Evolutionary conservation across 2,888 invertebrate species (phyloP).

Genomic region (Synergus itoensis): DNA sequence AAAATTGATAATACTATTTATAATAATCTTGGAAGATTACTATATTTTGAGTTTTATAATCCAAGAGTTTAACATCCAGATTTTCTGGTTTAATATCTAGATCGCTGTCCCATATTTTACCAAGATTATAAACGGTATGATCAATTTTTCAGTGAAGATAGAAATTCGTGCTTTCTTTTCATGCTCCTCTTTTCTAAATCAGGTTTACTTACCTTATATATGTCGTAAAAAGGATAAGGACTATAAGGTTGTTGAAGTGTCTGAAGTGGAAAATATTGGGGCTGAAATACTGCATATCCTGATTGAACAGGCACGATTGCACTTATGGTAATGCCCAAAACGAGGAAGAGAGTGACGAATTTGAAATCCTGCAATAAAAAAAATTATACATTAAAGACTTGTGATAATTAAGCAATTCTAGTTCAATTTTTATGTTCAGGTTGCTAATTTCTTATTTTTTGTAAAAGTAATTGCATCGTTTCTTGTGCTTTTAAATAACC

Average conservation of each 20-base stretch:
- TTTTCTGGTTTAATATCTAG: no score
- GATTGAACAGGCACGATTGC: background rate
- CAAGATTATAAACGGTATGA: no score
- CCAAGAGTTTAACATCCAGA: no score
- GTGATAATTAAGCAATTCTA: background rate
- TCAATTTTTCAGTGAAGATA: no score
- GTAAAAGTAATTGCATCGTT: background rate
- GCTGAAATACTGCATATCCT: slow-evolving; percentile 11
- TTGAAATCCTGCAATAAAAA: background rate
- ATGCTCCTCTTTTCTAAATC: background rate
- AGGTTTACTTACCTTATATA: slow-evolving; percentile 7
- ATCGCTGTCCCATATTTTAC: no score
- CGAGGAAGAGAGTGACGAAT: background rate
- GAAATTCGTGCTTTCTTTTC: no score
- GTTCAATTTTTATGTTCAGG: background rate
- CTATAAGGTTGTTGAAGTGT: slow-evolving; percentile 12
- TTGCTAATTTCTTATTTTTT: background rate
- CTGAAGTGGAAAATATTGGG: background rate
- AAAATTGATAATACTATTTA: no score
- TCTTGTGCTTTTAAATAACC: background rate
- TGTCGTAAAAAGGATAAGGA: slow-evolving; percentile 5
- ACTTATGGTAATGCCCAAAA: background rate
- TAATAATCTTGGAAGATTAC: no score
- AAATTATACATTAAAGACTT: background rate
- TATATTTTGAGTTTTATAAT: no score